A percentile compares a stretch with the other conserved stretches of the same genome.
Conservation (phyloP, 2,797 vertebrate genomes). For the Pangasius mekongensis region DNA sequence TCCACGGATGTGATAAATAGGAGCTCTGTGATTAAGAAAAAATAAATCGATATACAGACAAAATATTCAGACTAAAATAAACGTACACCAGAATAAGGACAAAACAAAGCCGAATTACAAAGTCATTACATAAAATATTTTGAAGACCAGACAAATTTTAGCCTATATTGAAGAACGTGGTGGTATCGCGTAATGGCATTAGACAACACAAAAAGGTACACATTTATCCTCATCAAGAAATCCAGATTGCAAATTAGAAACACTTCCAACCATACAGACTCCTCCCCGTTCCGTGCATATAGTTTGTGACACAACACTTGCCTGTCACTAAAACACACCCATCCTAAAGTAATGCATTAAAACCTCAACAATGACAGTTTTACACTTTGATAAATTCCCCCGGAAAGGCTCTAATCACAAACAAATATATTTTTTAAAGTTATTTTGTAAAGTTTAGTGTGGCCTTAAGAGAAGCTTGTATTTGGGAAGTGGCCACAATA, state of each 20-base stretch:
- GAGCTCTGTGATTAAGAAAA: background rate
- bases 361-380: background rate
- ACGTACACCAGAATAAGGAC: background rate
- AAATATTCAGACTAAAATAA: slow-evolving; percentile 2
- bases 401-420: background rate
- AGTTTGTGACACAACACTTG: background rate
- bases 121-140: background rate
- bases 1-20: background rate
- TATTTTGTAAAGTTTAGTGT: background rate
- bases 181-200: background rate
- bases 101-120: background rate
- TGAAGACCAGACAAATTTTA: background rate
- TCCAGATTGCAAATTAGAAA: background rate
- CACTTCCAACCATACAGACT: background rate
- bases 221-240: background rate
- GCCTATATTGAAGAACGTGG: background rate
- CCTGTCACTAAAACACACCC: background rate
- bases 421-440: background rate
- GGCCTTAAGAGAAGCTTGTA: background rate
- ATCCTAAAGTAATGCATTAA: background rate
- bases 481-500: background rate
- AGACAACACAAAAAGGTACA: slow-evolving; percentile 1
- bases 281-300: background rate
- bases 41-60: background rate
- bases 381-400: background rate